A percentile compares a stretch with the other conserved stretches of the same genome.
Conservation (phyloP, 2,113 vertebrate genomes). For the Ochotona princeps region DNA sequence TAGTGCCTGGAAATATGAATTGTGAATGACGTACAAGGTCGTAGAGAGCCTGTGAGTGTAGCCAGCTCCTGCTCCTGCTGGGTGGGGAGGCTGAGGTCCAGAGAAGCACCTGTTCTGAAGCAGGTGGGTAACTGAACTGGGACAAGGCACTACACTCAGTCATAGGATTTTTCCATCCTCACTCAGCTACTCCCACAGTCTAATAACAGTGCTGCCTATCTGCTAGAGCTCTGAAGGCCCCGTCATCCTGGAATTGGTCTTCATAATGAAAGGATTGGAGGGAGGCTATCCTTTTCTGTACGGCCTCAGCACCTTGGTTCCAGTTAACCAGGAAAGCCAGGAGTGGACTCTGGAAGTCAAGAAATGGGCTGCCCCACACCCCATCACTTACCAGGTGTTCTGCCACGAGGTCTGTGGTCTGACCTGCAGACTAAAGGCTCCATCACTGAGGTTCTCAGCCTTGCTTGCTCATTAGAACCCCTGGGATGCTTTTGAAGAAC, state of each 20-base stretch:
- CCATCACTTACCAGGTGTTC: rapidly evolving
- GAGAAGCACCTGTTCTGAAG: not conserved
- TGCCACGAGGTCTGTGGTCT: too few relatives aligned
- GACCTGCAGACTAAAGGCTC: not conserved
- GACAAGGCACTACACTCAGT: rapidly evolving
- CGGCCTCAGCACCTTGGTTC: not conserved
- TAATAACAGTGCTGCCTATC: not conserved
- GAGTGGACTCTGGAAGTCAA: not conserved
- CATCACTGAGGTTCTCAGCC: not conserved
- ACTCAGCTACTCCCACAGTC: rapidly evolving
- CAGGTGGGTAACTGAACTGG: not conserved
- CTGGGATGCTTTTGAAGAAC: not conserved
- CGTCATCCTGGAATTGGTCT: not conserved
- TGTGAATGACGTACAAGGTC: not conserved
- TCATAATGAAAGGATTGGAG: rapidly evolving
- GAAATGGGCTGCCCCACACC: not conserved
- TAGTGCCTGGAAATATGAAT: not conserved
- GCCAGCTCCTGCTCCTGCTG: not conserved
- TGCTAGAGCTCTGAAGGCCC: not conserved
- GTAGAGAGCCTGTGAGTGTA: not conserved
- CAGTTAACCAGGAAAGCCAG: too few relatives aligned
- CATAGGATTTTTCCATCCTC: not conserved
- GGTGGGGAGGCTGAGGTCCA: rapidly evolving
- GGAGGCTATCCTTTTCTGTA: not conserved
- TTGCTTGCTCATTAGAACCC: too few relatives aligned